Base-by-base conservation (phyloP, 2,797 vertebrate species). In the Etheostoma perlongum region DNA sequence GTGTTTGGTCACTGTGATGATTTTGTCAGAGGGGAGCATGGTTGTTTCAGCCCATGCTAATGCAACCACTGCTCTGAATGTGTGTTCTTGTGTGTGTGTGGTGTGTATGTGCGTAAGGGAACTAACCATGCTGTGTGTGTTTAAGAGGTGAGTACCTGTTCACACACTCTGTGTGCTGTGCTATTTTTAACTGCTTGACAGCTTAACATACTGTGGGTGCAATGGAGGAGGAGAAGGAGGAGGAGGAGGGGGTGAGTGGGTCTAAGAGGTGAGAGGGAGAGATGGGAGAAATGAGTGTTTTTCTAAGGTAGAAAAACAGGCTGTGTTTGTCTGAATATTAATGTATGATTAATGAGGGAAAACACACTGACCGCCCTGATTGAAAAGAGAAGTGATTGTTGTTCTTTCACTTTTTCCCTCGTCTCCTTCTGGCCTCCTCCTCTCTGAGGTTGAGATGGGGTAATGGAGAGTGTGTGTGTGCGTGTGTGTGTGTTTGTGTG, bases 281-380 rank as follows among this genome's bases (percentile, higher is more conserved):
- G 75, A 87, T 63, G 69, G 73, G 67, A 82, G 80, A 72, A 77
- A 66, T 74, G 64, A 76, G 78, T 91, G 84, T 92, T 92, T 93
- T 87, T 85, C 81, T 81, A 86, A 83, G 85, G 81, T 85, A 89
- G 86, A 93, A 93, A 93, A 94, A 94, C 90, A 94, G 36, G 30
- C 88, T 72, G 76, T 93, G 92, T 93, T 93, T 91, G 78, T 88
- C 88, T 92, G 92, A 93, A 92, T 93, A 93, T 92, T 92, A 93
- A 93, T 93, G 85, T 82, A 85, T 94, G 94, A 95, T 93, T 95
- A 94, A 94, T 94, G 93, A 95, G 90, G 36, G 64, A 92, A 93
- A 93, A 91, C 90, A 90, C 78, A 66, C 78, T 65, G 86, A 87
- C 89, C 79, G 71, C 86, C 85, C 78, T 91, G 89, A 93, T 88